Conservation (phyloP, 2,113 vertebrate species). For the Crocuta crocuta region DNA sequence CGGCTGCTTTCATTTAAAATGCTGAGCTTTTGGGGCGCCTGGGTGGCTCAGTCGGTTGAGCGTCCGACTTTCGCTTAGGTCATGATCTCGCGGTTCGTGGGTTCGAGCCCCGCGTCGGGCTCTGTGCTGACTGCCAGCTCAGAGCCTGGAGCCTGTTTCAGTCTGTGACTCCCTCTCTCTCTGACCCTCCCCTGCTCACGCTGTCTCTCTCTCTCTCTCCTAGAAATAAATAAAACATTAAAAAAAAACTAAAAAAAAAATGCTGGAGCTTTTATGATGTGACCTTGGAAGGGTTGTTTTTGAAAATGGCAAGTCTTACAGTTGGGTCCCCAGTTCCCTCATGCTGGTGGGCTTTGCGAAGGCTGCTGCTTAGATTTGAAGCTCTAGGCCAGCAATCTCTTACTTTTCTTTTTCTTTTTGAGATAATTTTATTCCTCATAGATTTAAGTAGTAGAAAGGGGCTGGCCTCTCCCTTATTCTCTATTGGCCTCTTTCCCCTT, state of each 20-base stretch:
- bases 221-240: no score
- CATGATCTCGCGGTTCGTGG: no score
- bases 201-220: no score
- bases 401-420: background rate
- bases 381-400: background rate
- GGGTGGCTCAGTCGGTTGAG: no score
- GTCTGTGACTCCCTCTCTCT: no score
- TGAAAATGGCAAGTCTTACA: background rate
- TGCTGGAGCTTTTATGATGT: accelerated
- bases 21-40: background rate
- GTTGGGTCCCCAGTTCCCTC: background rate
- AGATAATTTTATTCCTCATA: background rate
- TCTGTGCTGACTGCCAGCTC: no score
- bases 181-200: no score
- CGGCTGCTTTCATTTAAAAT: background rate
- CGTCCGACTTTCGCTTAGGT: no score
- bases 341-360: background rate
- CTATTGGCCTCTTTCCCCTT: background rate
- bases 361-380: background rate
- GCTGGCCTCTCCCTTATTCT: background rate
- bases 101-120: no score
- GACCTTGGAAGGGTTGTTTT: background rate
- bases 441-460: background rate
- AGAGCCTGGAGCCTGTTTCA: no score
- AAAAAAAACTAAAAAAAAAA: background rate